Base-by-base conservation (phyloP, 1,140 invertebrate species). In the Macrobrachium rosenbergii region DNA sequence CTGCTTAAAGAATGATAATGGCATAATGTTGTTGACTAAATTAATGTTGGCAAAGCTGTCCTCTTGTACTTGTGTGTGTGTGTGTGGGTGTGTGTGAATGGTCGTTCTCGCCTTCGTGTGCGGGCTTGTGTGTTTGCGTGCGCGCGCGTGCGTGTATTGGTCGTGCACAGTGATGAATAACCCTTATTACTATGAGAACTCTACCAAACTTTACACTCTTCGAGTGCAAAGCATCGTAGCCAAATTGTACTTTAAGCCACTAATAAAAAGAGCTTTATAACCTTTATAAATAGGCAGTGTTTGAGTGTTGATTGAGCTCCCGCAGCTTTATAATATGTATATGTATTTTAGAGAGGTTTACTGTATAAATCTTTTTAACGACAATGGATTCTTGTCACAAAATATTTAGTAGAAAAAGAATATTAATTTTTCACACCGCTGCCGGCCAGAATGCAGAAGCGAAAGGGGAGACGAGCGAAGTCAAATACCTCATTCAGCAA, bases 351-450 rank as follows among this genome's bases (percentile, higher is more conserved):
- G 78, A 81, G 63, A 67, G 78, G 63, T 64, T 67, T 64, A n/a
- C 78, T 81, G 78, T 81, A 81, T 64, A 81, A 81, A 80, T 64
- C 78, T 81, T 81, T 81, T 81, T 81, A 81, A 81, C 62, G 78
- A 67, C 62, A 43, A 64, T 81, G 78, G 78, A 81, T 23, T 81
- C 78, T 58, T 77, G 45, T 77, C 45, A 75, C 14, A 63, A 19
- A 62, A 63, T 81, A n/a, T 67, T 17, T 43, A 43, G 78, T 72
- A 72, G 67, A 72, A 72, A 72, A 28, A 37, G 17, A 11, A 72
- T 72, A n/a, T 37, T 72, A 72, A 37, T 37, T 37, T 72, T 72
- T 23, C 21, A 37, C 67, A 37, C 17, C 21, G 67, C 67, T 45
- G 28, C 21, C 23, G 62, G 23, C 23, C 23, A 63, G 16, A 21